Conservation (phyloP, 2,113 vertebrate species). For the Labrus mixtus region DNA sequence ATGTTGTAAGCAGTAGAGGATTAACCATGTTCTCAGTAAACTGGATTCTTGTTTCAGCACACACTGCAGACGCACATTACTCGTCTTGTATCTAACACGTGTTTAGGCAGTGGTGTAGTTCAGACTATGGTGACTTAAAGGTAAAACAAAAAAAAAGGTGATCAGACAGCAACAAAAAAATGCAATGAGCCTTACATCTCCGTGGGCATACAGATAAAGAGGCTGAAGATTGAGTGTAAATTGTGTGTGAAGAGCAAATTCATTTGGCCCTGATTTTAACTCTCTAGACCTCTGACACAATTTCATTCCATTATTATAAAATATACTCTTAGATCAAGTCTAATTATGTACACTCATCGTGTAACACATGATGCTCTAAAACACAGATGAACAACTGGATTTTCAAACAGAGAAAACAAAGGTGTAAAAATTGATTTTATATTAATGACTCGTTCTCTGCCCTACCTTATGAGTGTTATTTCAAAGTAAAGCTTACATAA, state of each 20-base stretch:
- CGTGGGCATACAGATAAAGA: conserved; percentile 8
- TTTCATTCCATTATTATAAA: neutral
- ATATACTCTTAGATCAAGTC: neutral
- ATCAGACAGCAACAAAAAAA: neutral
- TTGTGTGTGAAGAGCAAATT: neutral
- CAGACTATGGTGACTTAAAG: too few relatives aligned
- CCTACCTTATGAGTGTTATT: neutral
- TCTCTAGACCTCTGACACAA: conserved; percentile 1
- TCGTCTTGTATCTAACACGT: conserved; percentile 11
- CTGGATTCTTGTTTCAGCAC: too few relatives aligned
- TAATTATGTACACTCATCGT: neutral
- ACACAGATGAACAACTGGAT: neutral
- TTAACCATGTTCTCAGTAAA: too few relatives aligned
- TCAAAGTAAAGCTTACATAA: conserved; percentile 34
- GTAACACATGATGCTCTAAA: neutral
- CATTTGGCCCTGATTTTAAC: neutral
- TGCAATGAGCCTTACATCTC: conserved; percentile 4
- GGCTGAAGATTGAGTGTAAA: neutral
- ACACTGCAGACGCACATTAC: neutral
- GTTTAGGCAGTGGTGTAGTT: conserved; percentile 11
- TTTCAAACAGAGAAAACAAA: neutral
- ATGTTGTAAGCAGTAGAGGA: neutral
- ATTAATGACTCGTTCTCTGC: neutral
- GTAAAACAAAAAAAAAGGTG: neutral
- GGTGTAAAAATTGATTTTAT: neutral